Conservation (phyloP, 2,888 invertebrate species). For the Lasiommata megera region DNA sequence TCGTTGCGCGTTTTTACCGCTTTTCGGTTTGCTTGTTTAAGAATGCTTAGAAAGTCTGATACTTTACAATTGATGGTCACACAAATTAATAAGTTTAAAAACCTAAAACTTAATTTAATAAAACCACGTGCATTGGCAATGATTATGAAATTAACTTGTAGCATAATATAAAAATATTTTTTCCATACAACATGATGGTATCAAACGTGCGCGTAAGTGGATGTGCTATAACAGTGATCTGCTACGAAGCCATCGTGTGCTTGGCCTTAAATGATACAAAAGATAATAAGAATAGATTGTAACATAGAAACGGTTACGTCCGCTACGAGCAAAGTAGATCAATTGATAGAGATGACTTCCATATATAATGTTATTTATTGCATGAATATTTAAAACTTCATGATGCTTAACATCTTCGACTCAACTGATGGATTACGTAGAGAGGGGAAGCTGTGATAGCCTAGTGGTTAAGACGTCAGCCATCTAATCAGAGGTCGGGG, state of each 20-base stretch:
- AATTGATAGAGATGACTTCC: slow-evolving; percentile 36
- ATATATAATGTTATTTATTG: slow-evolving; percentile 32
- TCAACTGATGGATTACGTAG: no score
- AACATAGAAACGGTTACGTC: slow-evolving; percentile 37
- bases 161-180: no score
- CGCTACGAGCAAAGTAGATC: slow-evolving; percentile 38
- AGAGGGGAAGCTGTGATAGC: no score
- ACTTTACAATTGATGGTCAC: background rate
- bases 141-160: no score
- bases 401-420: no score
- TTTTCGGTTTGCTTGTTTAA: background rate
- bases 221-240: background rate
- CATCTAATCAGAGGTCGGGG: no score
- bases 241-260: slow-evolving; percentile 16
- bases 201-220: background rate
- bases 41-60: background rate
- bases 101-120: no score
- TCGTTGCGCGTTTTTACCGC: background rate
- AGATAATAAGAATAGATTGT: slow-evolving; percentile 38
- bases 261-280: slow-evolving; percentile 36
- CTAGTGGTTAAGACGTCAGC: no score
- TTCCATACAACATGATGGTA: no score
- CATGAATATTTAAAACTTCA: slow-evolving; percentile 11
- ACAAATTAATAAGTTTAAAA: background rate
- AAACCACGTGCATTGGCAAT: no score